Conservation (phyloP, 1,140 invertebrate species). For the Tetranychus cinnabarinus region DNA sequence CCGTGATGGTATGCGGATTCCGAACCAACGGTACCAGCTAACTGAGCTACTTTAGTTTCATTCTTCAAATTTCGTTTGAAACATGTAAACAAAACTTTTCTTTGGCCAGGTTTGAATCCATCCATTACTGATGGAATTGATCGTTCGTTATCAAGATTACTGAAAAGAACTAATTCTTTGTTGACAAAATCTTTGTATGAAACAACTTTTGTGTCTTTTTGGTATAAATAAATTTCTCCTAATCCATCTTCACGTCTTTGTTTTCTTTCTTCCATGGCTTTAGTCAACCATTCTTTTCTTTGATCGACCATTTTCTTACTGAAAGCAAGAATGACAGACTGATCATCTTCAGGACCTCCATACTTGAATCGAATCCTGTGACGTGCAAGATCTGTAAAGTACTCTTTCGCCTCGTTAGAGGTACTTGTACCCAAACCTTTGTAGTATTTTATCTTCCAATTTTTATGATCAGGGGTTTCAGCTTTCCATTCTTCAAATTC, state of each 20-base stretch:
- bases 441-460: conserved; percentile 95
- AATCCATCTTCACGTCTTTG: conserved; percentile 66
- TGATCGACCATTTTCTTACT: conserved; percentile 85
- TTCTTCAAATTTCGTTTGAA: conserved; percentile 86
- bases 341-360: conserved; percentile 58
- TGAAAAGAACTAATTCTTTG: conserved; percentile 87
- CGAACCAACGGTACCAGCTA: conserved; percentile 91
- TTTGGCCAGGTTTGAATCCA: conserved; percentile 86
- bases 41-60: conserved; percentile 92
- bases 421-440: conserved; percentile 99
- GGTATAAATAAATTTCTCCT: conserved; percentile 68
- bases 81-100: conserved; percentile 84
- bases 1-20: conserved; percentile 97
- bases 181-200: conserved; percentile 88
- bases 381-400: conserved; percentile 81
- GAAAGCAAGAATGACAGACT: conserved; percentile 85
- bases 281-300: conserved; percentile 88
- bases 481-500: conserved; percentile 96
- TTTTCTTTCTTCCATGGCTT: conserved; percentile 86
- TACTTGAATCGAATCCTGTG: conserved; percentile 83
- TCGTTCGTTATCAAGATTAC: conserved; percentile 85
- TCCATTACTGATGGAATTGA: conserved; percentile 87
- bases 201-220: conserved; percentile 62
- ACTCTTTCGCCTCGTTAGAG: conserved; percentile 93
- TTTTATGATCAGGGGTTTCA: conserved; percentile 71